Conservation (phyloP, 2,113 vertebrate species). For the Pimephales promelas region DNA sequence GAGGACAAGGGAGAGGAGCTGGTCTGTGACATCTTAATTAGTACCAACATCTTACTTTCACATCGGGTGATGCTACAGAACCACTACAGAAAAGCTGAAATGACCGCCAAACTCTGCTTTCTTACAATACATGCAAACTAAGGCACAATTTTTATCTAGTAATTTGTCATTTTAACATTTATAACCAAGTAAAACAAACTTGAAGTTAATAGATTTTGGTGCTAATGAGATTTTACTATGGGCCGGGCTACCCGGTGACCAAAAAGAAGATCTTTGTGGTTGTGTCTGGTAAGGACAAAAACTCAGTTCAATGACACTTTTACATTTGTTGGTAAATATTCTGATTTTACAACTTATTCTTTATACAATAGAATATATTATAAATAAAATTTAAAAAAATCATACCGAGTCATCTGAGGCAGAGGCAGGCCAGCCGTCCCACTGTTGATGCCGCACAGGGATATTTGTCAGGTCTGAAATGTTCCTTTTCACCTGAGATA, state of each 20-base stretch:
- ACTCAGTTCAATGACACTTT: neutral
- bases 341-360: neutral
- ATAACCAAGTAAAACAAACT: neutral
- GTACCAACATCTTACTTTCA: conserved; percentile 67
- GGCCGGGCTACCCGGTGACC: neutral
- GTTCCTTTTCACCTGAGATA: conserved; percentile 91
- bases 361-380: neutral
- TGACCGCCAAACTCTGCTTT: neutral
- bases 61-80: conserved; percentile 59
- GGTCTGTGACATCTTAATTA: conserved; percentile 79
- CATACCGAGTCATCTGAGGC: conserved; percentile 91
- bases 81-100: neutral
- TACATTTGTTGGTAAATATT: neutral
- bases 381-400: no score
- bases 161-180: neutral
- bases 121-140: neutral
- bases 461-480: conserved; percentile 98
- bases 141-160: neutral
- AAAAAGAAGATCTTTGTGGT: neutral
- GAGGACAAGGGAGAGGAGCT: conserved; percentile 67
- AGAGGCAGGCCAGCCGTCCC: conserved; percentile 96
- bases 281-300: neutral
- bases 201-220: neutral
- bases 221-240: neutral
- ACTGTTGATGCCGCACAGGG: conserved; percentile 94